Percentiles rank a stretch among this genome's conserved stretches.
Evolutionary conservation across 2,888 invertebrate species (phyloP).

Genomic region (Drosophila neonasuta): DNA sequence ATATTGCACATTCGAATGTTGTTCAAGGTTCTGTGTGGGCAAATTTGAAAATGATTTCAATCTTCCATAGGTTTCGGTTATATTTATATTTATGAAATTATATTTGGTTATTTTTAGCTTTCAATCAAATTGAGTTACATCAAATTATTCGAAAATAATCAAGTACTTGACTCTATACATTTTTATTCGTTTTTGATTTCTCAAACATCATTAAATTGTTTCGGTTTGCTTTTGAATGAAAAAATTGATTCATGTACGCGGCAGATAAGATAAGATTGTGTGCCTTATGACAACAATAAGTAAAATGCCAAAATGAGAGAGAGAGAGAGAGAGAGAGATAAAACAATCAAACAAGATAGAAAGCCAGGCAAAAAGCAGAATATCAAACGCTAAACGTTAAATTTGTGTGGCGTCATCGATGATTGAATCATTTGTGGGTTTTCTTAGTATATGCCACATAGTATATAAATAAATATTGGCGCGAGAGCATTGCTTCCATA

Average conservation of each 20-base stretch:
- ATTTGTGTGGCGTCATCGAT: slow-evolving; percentile 64
- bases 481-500: slow-evolving; percentile 8
- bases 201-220: slow-evolving; percentile 8
- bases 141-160: too few species aligned
- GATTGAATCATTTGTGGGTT: slow-evolving; percentile 57
- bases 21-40: slow-evolving; percentile 18
- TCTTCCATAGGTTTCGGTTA: too few species aligned
- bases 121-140: too few species aligned
- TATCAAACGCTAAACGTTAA: slow-evolving; percentile 22
- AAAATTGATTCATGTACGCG: slow-evolving; percentile 33
- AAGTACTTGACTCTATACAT: background rate
- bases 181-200: slow-evolving; percentile 5
- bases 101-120: background rate
- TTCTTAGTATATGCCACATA: slow-evolving; percentile 2
- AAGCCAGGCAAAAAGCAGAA: slow-evolving; percentile 16
- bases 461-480: slow-evolving; percentile 21
- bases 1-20: slow-evolving; percentile 20
- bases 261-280: slow-evolving; percentile 65
- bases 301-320: slow-evolving; percentile 30
- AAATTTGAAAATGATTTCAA: background rate
- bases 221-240: slow-evolving; percentile 35
- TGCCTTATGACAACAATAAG: slow-evolving; percentile 21
- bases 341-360: slow-evolving; percentile 40
- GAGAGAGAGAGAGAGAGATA: slow-evolving; percentile 14
- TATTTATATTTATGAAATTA: background rate